Conservation (phyloP, 2,113 vertebrate species). For the Zosterops japonicus region DNA sequence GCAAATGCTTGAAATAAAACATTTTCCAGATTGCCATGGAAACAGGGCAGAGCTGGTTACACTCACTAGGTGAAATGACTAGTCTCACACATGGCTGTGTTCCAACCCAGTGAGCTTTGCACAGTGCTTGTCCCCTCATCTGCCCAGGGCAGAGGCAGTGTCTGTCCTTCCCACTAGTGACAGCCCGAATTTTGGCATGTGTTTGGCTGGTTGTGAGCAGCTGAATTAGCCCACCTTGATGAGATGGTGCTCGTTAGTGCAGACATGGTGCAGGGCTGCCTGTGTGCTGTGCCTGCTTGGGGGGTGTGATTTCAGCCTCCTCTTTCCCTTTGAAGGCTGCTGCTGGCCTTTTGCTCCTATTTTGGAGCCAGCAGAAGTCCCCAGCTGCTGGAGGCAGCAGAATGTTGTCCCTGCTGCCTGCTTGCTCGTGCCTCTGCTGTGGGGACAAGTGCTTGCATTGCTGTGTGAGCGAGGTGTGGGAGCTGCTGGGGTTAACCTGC, state of each 20-base stretch:
- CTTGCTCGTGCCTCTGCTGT: not conserved
- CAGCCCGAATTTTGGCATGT: fast-evolving
- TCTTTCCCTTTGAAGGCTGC: not conserved
- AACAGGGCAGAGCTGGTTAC: slow-evolving; percentile 26
- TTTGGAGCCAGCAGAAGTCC: not conserved
- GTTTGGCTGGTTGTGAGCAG: not conserved
- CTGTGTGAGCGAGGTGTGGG: fast-evolving
- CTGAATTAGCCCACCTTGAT: not conserved
- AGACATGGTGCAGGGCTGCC: not conserved
- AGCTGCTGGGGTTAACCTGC: not conserved
- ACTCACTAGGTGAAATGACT: not conserved
- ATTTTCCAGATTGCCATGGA: not conserved
- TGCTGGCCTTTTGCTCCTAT: not conserved
- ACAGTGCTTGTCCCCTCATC: not conserved
- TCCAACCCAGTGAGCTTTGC: not conserved
- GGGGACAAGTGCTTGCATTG: fast-evolving
- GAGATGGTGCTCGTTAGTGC: fast-evolving
- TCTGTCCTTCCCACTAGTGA: not conserved
- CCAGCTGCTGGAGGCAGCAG: not conserved
- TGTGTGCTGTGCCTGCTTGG: fast-evolving
- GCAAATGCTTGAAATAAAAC: slow-evolving; percentile 27
- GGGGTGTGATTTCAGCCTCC: not conserved
- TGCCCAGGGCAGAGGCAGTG: not conserved
- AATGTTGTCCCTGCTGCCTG: not conserved
- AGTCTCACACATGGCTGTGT: not conserved